Evolutionary conservation across 2,888 invertebrate species (phyloP).

Genomic region (Diaperis boleti): DNA sequence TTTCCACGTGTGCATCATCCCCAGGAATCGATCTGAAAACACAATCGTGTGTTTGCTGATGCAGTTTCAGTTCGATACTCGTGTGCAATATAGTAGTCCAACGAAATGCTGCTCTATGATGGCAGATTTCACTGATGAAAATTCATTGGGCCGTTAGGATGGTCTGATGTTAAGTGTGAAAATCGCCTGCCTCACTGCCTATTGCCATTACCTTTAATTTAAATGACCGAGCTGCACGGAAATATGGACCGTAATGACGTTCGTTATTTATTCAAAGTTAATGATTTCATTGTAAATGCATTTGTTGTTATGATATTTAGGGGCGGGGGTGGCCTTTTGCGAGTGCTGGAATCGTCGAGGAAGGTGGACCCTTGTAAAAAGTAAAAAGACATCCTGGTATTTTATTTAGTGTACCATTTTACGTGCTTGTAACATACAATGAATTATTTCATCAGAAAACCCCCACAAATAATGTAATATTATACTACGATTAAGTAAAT

Average conservation of each 20-base stretch:
- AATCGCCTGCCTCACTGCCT: slow-evolving; percentile 17
- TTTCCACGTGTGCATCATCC: not conserved
- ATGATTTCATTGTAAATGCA: slow-evolving; percentile 18
- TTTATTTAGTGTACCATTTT: not conserved
- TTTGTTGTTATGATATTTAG: slow-evolving; percentile 16
- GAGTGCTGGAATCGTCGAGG: not conserved
- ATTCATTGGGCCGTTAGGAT: slow-evolving; percentile 38
- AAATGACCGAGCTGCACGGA: slow-evolving; percentile 3
- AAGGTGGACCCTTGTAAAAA: no score
- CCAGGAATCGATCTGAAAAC: slow-evolving; percentile 10
- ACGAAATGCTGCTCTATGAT: slow-evolving; percentile 42
- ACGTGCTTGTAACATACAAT: not conserved
- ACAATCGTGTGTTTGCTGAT: slow-evolving; percentile 4
- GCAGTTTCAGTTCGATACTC: slow-evolving; percentile 24
- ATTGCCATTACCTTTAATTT: slow-evolving; percentile 19
- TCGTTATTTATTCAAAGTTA: slow-evolving; percentile 13
- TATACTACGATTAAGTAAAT: not conserved
- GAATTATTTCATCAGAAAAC: not conserved
- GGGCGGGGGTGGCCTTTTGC: not conserved
- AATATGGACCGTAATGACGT: slow-evolving; percentile 29
- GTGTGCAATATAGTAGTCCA: slow-evolving; percentile 49
- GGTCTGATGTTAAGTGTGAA: slow-evolving; percentile 21
- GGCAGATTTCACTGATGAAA: slow-evolving; percentile 46
- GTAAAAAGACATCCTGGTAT: not conserved
- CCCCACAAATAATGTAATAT: not conserved